These are phyloP conservation scores for Drosophila acutilabella DNA, from an alignment of 2,888 invertebrate genomes.

Conservation along the genomic window DNA sequence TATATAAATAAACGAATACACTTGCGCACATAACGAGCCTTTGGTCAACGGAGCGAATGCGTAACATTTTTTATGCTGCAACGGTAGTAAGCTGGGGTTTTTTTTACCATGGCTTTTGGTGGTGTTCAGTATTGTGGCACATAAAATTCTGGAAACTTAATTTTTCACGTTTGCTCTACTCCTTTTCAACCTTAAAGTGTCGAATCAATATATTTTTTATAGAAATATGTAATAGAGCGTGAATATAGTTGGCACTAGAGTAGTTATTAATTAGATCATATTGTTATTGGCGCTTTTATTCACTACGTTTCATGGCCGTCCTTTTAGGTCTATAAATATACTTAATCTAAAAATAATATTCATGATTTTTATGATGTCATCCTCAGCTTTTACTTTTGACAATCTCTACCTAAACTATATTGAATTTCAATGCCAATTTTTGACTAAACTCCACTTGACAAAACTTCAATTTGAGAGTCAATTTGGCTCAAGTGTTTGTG, in stretches of 20 bases:
- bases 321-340: constrained; percentile 5
- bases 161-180: background rate
- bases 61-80: constrained; percentile 47
- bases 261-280: constrained; percentile 1
- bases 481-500: constrained; percentile 27
- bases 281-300: background rate
- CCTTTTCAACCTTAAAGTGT: background rate
- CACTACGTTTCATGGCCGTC: background rate
- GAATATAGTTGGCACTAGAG: background rate
- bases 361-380: background rate
- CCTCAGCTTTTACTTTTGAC: constrained; percentile 10
- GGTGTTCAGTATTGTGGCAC: background rate
- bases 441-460: constrained; percentile 9
- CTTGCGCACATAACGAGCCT: constrained; percentile 32
- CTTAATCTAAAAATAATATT: background rate
- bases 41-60: constrained; percentile 67
- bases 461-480: constrained; percentile 8
- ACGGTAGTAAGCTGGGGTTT: background rate
- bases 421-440: constrained; percentile 13
- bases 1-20: constrained; percentile 59
- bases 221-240: background rate
- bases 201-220: background rate
- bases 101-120: constrained; percentile 17
- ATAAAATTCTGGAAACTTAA: constrained; percentile 22
- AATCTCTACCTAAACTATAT: constrained; percentile 4